These are phyloP conservation scores for Agonopterix subpropinquella DNA, from an alignment of 2,888 invertebrate species.

Conservation along the genomic window DNA sequence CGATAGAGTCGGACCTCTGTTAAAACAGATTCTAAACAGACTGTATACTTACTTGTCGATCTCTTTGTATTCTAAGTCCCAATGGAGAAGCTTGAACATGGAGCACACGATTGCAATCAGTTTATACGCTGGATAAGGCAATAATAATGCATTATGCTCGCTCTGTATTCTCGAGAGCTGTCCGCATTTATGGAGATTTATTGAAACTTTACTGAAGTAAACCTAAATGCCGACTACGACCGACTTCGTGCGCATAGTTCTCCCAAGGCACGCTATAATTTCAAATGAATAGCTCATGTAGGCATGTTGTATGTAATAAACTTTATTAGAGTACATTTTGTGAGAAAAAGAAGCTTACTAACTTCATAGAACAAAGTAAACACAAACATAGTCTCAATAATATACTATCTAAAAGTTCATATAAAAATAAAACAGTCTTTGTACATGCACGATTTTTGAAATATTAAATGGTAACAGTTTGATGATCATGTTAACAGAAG, in stretches of 20 bases:
- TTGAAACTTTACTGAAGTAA: constrained; percentile 1
- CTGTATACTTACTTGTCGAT: not conserved
- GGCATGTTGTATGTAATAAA: not conserved
- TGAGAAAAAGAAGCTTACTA: not conserved
- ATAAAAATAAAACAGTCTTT: too few species aligned
- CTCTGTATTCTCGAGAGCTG: constrained; percentile 1
- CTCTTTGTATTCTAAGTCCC: not conserved
- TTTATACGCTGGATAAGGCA: not conserved
- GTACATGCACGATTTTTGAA: too few species aligned
- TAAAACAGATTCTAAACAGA: not conserved
- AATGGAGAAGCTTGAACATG: not conserved
- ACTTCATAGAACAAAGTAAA: too few species aligned
- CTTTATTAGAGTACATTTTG: not conserved
- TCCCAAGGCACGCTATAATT: not conserved
- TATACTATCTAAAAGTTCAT: too few species aligned
- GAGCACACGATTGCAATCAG: not conserved
- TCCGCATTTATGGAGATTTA: constrained; percentile 6
- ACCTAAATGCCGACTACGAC: not conserved
- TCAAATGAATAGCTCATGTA: not conserved
- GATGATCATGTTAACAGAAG: not conserved
- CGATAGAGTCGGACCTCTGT: not conserved
- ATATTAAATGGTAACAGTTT: too few species aligned
- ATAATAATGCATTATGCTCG: constrained; percentile 1
- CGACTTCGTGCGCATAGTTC: too few species aligned
- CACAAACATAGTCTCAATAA: too few species aligned